Evolutionary conservation across 2,797 vertebrate genomes (phyloP).

Genomic region (Microtus obscurus): DNA sequence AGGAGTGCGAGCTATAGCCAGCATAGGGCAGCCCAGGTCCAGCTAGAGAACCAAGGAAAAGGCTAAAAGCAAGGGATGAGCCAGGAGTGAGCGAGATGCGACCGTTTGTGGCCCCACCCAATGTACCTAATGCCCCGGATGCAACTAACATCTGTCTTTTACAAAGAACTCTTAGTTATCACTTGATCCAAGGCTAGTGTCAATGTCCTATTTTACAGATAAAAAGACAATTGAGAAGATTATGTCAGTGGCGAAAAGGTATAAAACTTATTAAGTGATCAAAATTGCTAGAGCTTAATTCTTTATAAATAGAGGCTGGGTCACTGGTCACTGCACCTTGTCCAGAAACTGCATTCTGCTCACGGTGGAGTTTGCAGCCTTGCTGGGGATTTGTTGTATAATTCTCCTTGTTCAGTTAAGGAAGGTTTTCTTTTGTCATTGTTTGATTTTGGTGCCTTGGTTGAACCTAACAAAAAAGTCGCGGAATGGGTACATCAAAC

Average conservation of each 20-base stretch:
- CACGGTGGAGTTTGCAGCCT: background rate
- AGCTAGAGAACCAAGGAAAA: background rate
- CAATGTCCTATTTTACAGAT: conserved; percentile 51
- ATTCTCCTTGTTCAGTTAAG: conserved; percentile 32
- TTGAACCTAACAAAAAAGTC: background rate
- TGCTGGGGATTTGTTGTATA: background rate
- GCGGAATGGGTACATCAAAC: background rate
- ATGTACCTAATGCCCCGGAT: background rate
- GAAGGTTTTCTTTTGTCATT: background rate
- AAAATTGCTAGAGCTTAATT: conserved; percentile 20
- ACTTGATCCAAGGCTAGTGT: background rate
- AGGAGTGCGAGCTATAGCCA: background rate
- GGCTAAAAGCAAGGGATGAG: background rate
- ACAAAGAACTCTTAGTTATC: conserved; percentile 8
- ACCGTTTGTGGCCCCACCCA: background rate
- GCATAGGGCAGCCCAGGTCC: background rate
- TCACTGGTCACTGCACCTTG: background rate
- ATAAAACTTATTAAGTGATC: conserved; percentile 36
- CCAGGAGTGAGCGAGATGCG: background rate
- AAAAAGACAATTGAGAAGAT: conserved; percentile 8
- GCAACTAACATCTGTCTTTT: background rate
- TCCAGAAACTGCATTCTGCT: background rate
- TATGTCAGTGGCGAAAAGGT: conserved; percentile 41
- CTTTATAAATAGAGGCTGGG: conserved; percentile 40
- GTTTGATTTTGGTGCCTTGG: conserved; percentile 36